Conservation (phyloP, 2,888 invertebrate genomes). For the Xylota sylvarum region DNA sequence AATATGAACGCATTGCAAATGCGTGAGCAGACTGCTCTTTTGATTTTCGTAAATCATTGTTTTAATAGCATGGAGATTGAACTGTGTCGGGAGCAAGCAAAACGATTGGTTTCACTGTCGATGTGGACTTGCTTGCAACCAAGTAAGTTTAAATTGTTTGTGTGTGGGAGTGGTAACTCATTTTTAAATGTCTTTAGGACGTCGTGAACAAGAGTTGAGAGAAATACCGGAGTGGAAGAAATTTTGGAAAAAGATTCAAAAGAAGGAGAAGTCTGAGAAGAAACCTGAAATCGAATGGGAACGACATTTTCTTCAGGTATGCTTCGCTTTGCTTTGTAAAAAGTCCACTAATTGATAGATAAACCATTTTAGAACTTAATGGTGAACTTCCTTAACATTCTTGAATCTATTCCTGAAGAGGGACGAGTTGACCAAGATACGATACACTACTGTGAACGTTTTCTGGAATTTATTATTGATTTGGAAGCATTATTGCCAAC, state of each 20-base stretch:
- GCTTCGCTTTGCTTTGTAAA: not conserved
- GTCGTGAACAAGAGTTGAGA: slow-evolving; percentile 94
- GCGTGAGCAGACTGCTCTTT: slow-evolving; percentile 93
- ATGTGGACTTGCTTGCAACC: slow-evolving; percentile 97
- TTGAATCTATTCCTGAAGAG: slow-evolving; percentile 90
- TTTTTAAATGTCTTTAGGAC: slow-evolving; percentile 85
- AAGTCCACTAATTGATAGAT: slow-evolving; percentile 42
- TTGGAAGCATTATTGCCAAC: slow-evolving; percentile 98
- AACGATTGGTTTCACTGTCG: slow-evolving; percentile 94
- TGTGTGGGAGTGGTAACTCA: not conserved
- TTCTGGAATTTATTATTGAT: slow-evolving; percentile 97
- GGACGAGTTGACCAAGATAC: slow-evolving; percentile 87
- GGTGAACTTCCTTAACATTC: slow-evolving; percentile 92
- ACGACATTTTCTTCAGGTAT: slow-evolving; percentile 90
- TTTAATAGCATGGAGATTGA: slow-evolving; percentile 99
- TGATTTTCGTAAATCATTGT: slow-evolving; percentile 97
- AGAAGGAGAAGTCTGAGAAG: slow-evolving; percentile 89
- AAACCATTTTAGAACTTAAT: slow-evolving; percentile 87
- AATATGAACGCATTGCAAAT: slow-evolving; percentile 82
- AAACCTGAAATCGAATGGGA: slow-evolving; percentile 92
- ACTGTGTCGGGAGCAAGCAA: slow-evolving; percentile 96
- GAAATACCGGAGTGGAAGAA: slow-evolving; percentile 95
- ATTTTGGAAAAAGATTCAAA: slow-evolving; percentile 95
- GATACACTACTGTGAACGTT: slow-evolving; percentile 95
- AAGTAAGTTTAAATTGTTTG: slow-evolving; percentile 85